These are phyloP conservation scores for Meiosimyza decipiens DNA, from an alignment of 2,888 invertebrate genomes.

Conservation along the genomic window DNA sequence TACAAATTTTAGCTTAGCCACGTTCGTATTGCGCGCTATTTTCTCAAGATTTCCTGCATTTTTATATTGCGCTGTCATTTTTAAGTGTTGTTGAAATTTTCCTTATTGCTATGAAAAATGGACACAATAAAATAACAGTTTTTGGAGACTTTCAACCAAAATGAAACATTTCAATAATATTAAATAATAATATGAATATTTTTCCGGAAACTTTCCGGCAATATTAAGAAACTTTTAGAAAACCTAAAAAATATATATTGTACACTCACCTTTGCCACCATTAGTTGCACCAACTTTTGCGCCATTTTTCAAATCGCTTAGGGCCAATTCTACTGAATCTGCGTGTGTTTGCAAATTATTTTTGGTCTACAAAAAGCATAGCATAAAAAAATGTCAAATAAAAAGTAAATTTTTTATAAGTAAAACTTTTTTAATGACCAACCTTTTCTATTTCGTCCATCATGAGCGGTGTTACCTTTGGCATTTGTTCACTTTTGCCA, in stretches of 20 bases:
- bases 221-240: not conserved
- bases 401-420: not conserved
- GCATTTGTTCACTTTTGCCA: conserved; percentile 62
- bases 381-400: conserved; percentile 19
- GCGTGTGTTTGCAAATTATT: conserved; percentile 63
- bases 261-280: conserved; percentile 56
- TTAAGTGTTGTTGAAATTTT: too few relatives aligned
- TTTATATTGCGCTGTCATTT: too few relatives aligned
- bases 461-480: conserved; percentile 61
- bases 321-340: conserved; percentile 62
- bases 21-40: too few relatives aligned
- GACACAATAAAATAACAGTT: not conserved
- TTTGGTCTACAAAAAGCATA: conserved; percentile 58
- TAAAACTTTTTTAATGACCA: conserved; percentile 28
- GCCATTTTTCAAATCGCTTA: conserved; percentile 56
- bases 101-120: not conserved
- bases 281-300: conserved; percentile 47
- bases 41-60: too few relatives aligned
- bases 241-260: not conserved
- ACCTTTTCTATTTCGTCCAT: conserved; percentile 65
- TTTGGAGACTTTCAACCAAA: too few relatives aligned
- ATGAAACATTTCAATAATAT: too few relatives aligned
- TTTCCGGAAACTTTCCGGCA: too few relatives aligned
- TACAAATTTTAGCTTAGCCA: too few relatives aligned
- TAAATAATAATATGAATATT: too few relatives aligned